Conservation (phyloP, 2,888 invertebrate genomes). For the Drosophila gaucha region DNA sequence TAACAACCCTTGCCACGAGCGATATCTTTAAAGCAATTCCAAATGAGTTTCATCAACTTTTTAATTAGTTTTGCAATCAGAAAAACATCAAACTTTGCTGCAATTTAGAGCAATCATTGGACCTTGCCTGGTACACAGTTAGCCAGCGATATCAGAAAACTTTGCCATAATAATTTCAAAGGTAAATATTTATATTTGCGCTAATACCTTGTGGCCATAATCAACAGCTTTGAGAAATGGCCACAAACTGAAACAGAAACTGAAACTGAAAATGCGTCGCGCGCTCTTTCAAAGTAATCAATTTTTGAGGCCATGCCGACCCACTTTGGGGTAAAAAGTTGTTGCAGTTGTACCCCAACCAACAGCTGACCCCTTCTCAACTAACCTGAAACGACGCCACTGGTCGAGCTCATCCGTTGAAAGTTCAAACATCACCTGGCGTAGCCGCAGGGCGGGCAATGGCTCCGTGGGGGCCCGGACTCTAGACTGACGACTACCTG, state of each 20-base stretch:
- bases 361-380: constrained; percentile 6
- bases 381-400: too few species aligned
- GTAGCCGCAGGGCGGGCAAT: constrained; percentile 55
- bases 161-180: constrained; percentile 75
- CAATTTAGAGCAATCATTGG: constrained; percentile 45
- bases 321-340: constrained; percentile 61
- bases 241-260: constrained; percentile 24
- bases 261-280: constrained; percentile 41
- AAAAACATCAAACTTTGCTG: constrained; percentile 54
- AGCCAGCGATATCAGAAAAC: constrained; percentile 53
- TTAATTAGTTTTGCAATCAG: constrained; percentile 78
- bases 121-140: constrained; percentile 2
- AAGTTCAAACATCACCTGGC: constrained; percentile 76
- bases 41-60: constrained; percentile 73
- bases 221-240: constrained; percentile 71
- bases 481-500: constrained; percentile 63
- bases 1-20: constrained; percentile 26
- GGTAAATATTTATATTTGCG: constrained; percentile 75
- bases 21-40: constrained; percentile 65
- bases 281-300: constrained; percentile 69
- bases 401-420: constrained; percentile 51
- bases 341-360: constrained; percentile 38
- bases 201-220: constrained; percentile 76
- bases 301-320: constrained; percentile 65
- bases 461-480: constrained; percentile 42